A percentile compares a stretch with the other conserved stretches of the same genome.
Evolutionary conservation across 2,797 vertebrate genomes (phyloP).

Genomic region (Pampus argenteus): DNA sequence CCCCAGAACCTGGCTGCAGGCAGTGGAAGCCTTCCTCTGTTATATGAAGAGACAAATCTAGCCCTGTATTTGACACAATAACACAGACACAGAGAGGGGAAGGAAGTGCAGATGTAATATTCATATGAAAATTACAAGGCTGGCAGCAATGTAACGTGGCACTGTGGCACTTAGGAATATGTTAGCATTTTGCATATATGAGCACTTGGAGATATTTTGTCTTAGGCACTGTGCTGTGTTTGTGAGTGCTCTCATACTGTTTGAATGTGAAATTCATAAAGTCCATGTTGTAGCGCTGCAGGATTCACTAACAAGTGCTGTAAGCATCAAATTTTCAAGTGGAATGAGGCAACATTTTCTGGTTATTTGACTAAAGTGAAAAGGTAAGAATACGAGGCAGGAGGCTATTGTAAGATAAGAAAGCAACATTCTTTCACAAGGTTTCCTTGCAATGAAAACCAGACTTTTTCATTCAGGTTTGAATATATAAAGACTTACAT

Average conservation of each 20-base stretch:
- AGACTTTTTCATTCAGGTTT: neutral
- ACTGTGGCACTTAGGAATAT: slow-evolving; percentile 67
- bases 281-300: slow-evolving; percentile 24
- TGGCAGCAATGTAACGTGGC: slow-evolving; percentile 67
- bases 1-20: slow-evolving; percentile 76
- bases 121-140: slow-evolving; percentile 75
- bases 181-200: slow-evolving; percentile 68
- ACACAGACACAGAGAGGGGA: slow-evolving; percentile 54
- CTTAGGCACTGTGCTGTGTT: slow-evolving; percentile 44
- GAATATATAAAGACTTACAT: neutral
- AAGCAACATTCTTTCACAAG: neutral
- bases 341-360: slow-evolving; percentile 22
- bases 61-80: slow-evolving; percentile 71
- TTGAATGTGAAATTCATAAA: slow-evolving; percentile 51
- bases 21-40: slow-evolving; percentile 67
- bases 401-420: slow-evolving; percentile 1
- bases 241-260: slow-evolving; percentile 34
- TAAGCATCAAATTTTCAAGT: slow-evolving; percentile 17
- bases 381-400: slow-evolving; percentile 14
- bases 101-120: slow-evolving; percentile 69
- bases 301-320: slow-evolving; percentile 29
- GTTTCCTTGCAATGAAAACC: neutral
- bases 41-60: slow-evolving; percentile 63
- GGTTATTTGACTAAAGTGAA: slow-evolving; percentile 22
- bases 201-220: slow-evolving; percentile 63